A percentile compares a stretch with the other conserved stretches of the same genome.
These are phyloP conservation scores for Andrena hattorfiana DNA, from an alignment of 2,888 invertebrate species.

Conservation along the genomic window DNA sequence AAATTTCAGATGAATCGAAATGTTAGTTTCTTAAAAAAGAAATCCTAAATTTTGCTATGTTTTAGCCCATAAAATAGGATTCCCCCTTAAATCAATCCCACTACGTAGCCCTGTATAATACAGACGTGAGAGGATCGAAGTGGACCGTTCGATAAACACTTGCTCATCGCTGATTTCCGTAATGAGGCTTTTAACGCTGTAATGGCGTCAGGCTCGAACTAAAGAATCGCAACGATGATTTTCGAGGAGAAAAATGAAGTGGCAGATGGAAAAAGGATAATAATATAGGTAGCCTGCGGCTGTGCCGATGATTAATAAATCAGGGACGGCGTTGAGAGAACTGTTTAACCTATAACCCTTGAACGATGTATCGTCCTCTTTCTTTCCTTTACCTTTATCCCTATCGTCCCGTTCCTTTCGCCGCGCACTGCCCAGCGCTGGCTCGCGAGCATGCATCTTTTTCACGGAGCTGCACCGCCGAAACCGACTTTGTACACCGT, in stretches of 20 bases:
- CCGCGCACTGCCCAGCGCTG: conserved; percentile 14
- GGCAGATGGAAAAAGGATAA: conserved; percentile 67
- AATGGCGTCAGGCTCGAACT: conserved; percentile 42
- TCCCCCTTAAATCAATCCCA: too few species aligned
- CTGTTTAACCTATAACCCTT: conserved; percentile 80
- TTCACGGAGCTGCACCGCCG: conserved; percentile 64
- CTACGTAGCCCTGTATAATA: too few species aligned
- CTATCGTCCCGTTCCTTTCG: conserved; percentile 45
- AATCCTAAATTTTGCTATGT: too few species aligned
- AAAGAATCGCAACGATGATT: conserved; percentile 56
- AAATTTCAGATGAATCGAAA: too few species aligned
- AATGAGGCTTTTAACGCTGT: conserved; percentile 25
- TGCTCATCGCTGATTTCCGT: not conserved
- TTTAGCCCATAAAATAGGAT: too few species aligned
- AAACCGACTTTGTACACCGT: conserved; percentile 66
- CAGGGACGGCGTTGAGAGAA: conserved; percentile 81
- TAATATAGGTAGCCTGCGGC: conserved; percentile 70
- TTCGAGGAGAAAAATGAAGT: conserved; percentile 60
- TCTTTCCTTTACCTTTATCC: conserved; percentile 56
- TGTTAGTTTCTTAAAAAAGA: too few species aligned
- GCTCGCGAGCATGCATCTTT: conserved; percentile 67
- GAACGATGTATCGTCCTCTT: conserved; percentile 70
- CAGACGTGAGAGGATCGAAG: not conserved
- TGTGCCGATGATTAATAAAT: conserved; percentile 80
- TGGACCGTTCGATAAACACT: not conserved